Evolutionary conservation across 1,140 invertebrate genomes (phyloP), one percentile per base, ranked within the genome.

Genomic region (Brachystomella parvula): DNA sequence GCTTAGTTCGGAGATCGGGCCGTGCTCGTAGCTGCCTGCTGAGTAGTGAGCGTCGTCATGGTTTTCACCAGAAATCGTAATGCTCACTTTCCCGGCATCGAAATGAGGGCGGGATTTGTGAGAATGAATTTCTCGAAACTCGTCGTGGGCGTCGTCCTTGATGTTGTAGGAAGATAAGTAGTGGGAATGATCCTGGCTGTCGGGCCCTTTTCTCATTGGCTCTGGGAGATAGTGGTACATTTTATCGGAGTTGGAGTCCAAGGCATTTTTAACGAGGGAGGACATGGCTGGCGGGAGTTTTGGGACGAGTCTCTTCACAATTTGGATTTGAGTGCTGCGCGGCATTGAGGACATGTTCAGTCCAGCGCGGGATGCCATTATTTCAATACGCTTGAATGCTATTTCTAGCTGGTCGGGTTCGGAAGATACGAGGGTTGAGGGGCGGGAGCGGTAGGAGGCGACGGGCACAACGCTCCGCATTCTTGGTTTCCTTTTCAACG

Each of bases 281-380:
- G 53, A 26, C 61, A 73, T 64, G 31, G 62, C 56, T 0, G 69
- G 64, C 15, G 71, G 71, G 3, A 73, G 65, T 56, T 70, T 70
- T 9, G 66, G 62, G 3, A 53, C 60, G 9, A 73, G 39, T 31
- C 56, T 29, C 26, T 68, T 68, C 21, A 73, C 47, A 6, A 73
- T 61, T 69, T 73, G 66, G 35, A 73, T 29, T 64, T 73, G 71
- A 32, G 66, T 68, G 19, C 71, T 28, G 1, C 71, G 53, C 17
- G 71, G 71, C 59, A 73, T 64, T 0, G 71, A 63, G 2, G 68
- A 70, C 68, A 73, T 70, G 53, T 73, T 73, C n/a, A 73, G 66
- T n/a, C 71, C 71, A 26, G 69, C 68, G 24, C 67, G 33, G 1
- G 66, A 61, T 1, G 71, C 68, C 66, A 73, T 70, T 32, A 73